Conservation (phyloP, 2,797 vertebrate genomes). For the Prunella strophiata region DNA sequence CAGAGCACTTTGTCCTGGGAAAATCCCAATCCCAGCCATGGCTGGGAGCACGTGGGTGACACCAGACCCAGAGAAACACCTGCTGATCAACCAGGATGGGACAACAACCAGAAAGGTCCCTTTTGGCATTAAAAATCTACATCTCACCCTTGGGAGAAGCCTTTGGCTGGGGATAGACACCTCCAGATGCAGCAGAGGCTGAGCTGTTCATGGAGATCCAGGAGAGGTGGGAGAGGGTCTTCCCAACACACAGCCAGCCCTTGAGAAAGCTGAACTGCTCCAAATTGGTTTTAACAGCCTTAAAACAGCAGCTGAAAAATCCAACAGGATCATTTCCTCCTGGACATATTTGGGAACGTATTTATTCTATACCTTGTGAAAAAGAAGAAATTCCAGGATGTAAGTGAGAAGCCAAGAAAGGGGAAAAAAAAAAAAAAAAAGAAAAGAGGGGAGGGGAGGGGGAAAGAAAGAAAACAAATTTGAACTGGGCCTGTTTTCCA, state of each 20-base stretch:
- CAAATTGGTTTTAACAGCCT: background rate
- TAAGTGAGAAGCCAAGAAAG: background rate
- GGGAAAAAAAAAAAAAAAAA: background rate
- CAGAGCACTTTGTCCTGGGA: background rate
- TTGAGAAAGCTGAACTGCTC: background rate
- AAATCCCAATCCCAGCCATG: background rate
- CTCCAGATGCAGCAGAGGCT: background rate
- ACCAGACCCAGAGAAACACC: background rate
- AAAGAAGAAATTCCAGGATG: background rate
- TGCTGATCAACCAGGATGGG: accelerated
- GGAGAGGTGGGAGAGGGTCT: background rate
- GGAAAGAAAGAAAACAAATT: constrained; percentile 63
- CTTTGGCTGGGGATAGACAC: accelerated
- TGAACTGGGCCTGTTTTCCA: constrained; percentile 36
- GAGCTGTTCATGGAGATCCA: background rate
- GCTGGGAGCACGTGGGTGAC: background rate
- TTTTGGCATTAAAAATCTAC: background rate
- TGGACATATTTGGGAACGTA: constrained; percentile 16
- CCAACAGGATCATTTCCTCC: background rate
- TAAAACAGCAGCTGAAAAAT: constrained; percentile 25
- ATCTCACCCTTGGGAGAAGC: background rate
- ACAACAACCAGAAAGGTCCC: background rate
- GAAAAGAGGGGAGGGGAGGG: background rate
- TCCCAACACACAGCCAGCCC: background rate
- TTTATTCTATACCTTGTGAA: constrained; percentile 38